Base-by-base conservation (phyloP, 2,797 vertebrate species). In the Pampus argenteus region DNA sequence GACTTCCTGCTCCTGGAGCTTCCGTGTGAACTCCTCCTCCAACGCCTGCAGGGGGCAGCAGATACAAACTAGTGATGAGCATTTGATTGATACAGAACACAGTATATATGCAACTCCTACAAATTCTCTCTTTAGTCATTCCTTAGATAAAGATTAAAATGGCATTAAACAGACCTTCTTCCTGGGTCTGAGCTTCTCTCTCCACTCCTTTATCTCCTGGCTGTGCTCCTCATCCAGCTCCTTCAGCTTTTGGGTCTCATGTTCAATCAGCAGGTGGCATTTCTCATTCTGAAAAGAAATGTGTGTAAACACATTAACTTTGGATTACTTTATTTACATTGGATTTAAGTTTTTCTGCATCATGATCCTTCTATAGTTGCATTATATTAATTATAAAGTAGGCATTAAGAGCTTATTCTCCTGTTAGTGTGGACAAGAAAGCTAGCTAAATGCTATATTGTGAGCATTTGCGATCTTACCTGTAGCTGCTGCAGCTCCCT, bases 221-320 rank as follows among this genome's bases (percentile, higher is more conserved):
- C 95, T 93, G 88, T 99, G 96, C 71, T 99, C 98, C 78, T 99
- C 97, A 81, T 99, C 98, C 75, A 98, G 90, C 79, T 99, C 98
- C 91, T 99, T 99, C 67, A 99, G 92, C 90, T 99, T 99, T 84
- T 99, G 96, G 63, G 98, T 99, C 89, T 99, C 98, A 4, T 99
- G 97, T 71, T 99, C 98, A 71, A 99, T 96, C 87, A 99, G 92
- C 66, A 99, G 91, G 88, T 99, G 97, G 84, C 97, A 99, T 93
- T 99, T 99, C 93, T 99, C 98, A 90, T 99, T 99, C 98, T 99
- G 91, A 36, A 88, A 95, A 82, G 38, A 52, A 67, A 75, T 2
- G 18, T 26, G 4, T 2, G 23, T 49, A 2, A 60, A 66, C 3
- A 25, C 0, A 1, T 22, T 6, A 2, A 10, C 26, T 51, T 49